phyloP scores from a whole-genome alignment of 1,140 invertebrate genomes.

The Eurosta solidaginis region DNA sequence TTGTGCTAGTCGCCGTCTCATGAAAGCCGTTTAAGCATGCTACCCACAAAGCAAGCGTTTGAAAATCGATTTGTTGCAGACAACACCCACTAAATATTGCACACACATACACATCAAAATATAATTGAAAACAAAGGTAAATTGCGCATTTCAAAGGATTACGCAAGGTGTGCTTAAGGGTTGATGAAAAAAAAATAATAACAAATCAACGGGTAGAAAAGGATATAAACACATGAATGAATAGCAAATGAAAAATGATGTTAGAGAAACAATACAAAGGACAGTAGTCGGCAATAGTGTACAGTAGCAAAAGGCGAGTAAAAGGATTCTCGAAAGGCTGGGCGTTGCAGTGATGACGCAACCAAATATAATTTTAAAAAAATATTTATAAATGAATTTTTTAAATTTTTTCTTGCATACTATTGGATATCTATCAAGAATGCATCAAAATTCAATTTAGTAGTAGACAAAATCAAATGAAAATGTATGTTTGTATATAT shows the following conservation, averaged over 20 bases:
- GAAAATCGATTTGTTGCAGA: background rate
- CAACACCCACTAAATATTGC: background rate
- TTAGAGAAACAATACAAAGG: background rate
- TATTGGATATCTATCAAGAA: conserved; percentile 5
- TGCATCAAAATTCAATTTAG: conserved; percentile 7
- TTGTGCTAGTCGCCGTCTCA: too few species aligned
- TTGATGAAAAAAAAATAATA: background rate
- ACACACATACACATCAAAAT: background rate
- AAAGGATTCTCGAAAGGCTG: background rate
- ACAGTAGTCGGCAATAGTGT: background rate
- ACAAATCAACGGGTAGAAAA: background rate
- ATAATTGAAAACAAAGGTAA: background rate
- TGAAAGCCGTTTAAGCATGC: too few species aligned
- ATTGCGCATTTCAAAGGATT: conserved; percentile 1
- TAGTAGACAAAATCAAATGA: background rate
- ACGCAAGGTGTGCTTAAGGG: background rate
- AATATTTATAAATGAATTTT: background rate
- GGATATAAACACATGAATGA: background rate
- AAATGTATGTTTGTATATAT: too few species aligned
- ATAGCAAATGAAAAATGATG: conserved; percentile 16
- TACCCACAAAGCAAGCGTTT: background rate
- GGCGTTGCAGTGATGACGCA: background rate
- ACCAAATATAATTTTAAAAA: background rate
- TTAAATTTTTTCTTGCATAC: background rate
- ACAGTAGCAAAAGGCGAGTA: background rate